Evolutionary conservation across 2,797 vertebrate genomes (phyloP).

Genomic region (Tinamus major): DNA sequence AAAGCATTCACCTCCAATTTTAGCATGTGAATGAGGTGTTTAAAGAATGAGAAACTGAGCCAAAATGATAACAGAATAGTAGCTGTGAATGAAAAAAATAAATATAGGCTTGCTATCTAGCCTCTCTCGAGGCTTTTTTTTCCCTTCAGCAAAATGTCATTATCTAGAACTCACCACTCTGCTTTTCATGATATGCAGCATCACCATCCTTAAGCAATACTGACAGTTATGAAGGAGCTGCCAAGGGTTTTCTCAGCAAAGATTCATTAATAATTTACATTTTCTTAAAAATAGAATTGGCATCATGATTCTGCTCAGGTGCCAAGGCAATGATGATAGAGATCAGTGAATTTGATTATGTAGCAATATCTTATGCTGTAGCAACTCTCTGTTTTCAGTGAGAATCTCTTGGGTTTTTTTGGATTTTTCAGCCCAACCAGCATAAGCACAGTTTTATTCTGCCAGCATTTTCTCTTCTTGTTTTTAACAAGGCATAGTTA

Average conservation of each 20-base stretch:
- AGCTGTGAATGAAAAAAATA: not conserved
- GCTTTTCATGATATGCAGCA: not conserved
- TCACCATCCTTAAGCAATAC: not conserved
- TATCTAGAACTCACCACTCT: not conserved
- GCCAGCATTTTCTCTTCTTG: conserved; percentile 1
- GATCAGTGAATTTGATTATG: not conserved
- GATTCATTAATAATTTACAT: not conserved
- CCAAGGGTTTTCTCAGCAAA: not conserved
- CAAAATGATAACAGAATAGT: not conserved
- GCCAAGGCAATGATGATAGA: not conserved
- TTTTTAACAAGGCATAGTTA: not conserved
- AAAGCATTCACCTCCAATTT: not conserved
- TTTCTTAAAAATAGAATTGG: not conserved
- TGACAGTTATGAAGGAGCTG: not conserved
- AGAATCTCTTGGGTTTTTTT: not conserved
- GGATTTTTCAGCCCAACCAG: not conserved
- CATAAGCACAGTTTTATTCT: not conserved
- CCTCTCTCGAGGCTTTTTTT: not conserved
- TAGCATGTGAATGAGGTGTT: not conserved
- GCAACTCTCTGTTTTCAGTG: conserved; percentile 24
- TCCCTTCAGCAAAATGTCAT: not conserved
- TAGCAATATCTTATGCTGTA: not conserved
- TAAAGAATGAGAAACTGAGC: not conserved
- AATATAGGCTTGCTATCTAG: not conserved
- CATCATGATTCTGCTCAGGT: not conserved